These are phyloP conservation scores for Drosophila mojavensis DNA, from an alignment of 1,140 invertebrate genomes.

Conservation along the genomic window DNA sequence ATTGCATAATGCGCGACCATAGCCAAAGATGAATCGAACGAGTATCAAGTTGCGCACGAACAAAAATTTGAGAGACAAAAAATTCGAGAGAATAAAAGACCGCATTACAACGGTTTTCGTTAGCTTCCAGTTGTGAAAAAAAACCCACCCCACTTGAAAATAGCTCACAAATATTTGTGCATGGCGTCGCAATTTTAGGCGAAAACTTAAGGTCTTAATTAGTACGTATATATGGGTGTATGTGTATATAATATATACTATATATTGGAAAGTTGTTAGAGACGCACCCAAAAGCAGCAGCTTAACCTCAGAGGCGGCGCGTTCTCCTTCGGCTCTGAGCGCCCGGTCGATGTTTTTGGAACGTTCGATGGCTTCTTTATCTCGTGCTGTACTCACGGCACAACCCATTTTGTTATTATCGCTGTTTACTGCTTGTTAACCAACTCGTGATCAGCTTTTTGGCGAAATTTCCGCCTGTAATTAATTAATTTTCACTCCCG, in stretches of 20 bases:
- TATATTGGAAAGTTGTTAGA: slow-evolving; percentile 3
- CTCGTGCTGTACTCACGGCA: slow-evolving; percentile 90
- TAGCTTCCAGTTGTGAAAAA: neutral
- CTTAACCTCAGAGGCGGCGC: slow-evolving; percentile 94
- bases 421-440: slow-evolving; percentile 41
- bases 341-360: slow-evolving; percentile 96
- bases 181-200: slow-evolving; percentile 30
- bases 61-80: neutral
- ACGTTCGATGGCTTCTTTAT: slow-evolving; percentile 92
- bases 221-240: neutral
- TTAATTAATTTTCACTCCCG: slow-evolving; percentile 59
- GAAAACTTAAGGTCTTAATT: neutral
- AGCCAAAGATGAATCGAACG: slow-evolving; percentile 21
- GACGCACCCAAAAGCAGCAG: slow-evolving; percentile 92
- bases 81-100: neutral
- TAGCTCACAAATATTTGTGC: slow-evolving; percentile 1
- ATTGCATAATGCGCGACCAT: slow-evolving; percentile 66
- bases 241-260: too few relatives aligned
- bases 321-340: slow-evolving; percentile 92
- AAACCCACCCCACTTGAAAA: slow-evolving; percentile 50
- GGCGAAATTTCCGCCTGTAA: slow-evolving; percentile 36
- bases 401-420: slow-evolving; percentile 89
- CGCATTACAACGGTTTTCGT: slow-evolving; percentile 4
- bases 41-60: slow-evolving; percentile 16
- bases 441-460: slow-evolving; percentile 40